A percentile compares a stretch with the other conserved stretches of the same genome.
phyloP scores from a whole-genome alignment of 2,797 vertebrate species.

The Catostomus latipinnis region DNA sequence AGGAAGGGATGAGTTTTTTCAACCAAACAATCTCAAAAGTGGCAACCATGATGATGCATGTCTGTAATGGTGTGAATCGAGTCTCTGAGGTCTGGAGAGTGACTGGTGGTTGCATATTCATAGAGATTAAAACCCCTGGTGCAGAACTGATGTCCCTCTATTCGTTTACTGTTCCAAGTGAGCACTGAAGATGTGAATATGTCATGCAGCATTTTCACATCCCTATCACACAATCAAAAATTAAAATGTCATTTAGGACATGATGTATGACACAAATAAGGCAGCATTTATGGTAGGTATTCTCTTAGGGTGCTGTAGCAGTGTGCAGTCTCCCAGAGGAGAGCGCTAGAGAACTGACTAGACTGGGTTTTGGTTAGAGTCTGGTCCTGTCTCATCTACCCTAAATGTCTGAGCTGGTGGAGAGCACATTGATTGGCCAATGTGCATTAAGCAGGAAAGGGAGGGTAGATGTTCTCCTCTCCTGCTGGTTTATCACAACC shows the following conservation, averaged over 20 bases:
- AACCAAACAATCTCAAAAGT: slow-evolving; percentile 28
- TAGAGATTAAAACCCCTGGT: slow-evolving; percentile 17
- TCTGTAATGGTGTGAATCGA: slow-evolving; percentile 2
- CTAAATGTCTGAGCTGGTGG: slow-evolving; percentile 29
- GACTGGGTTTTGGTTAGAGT: slow-evolving; percentile 56
- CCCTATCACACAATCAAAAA: slow-evolving; percentile 53
- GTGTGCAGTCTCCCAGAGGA: slow-evolving; percentile 43
- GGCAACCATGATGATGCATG: slow-evolving; percentile 37
- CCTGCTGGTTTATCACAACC: slow-evolving; percentile 20
- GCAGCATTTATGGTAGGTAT: slow-evolving; percentile 72
- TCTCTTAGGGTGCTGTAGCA: slow-evolving; percentile 48
- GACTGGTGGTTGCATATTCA: slow-evolving; percentile 56
- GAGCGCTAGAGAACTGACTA: slow-evolving; percentile 57
- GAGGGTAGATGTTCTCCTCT: slow-evolving; percentile 46
- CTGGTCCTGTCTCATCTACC: slow-evolving; percentile 23
- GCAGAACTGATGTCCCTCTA: not conserved
- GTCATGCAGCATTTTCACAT: slow-evolving; percentile 44
- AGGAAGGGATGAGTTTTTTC: slow-evolving; percentile 36
- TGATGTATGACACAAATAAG: slow-evolving; percentile 75
- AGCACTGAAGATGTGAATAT: slow-evolving; percentile 56
- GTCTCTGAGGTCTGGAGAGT: slow-evolving; percentile 27
- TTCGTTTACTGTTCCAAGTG: slow-evolving; percentile 15
- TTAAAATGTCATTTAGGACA: slow-evolving; percentile 55
- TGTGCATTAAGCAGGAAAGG: slow-evolving; percentile 32
- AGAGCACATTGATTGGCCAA: slow-evolving; percentile 9